Evolutionary conservation across 2,797 vertebrate species (phyloP).

Genomic region (Dicrostonyx torquatus): DNA sequence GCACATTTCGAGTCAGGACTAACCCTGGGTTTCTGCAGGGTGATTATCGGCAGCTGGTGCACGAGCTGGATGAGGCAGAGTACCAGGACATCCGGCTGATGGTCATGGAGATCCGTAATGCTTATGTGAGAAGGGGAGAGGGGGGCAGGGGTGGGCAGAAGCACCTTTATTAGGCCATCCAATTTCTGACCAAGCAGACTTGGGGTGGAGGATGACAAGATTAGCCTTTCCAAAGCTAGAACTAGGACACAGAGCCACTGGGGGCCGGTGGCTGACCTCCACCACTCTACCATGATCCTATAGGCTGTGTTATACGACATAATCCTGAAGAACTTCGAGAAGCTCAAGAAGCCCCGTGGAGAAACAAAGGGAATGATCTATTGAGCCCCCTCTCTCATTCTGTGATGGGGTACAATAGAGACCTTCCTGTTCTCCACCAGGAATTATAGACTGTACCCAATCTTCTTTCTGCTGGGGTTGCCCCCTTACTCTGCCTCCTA

Average conservation of each 20-base stretch:
- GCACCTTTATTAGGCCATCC: conserved; percentile 30
- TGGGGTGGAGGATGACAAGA: conserved; percentile 39
- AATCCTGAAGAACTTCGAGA: conserved; percentile 94
- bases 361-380: conserved; percentile 95
- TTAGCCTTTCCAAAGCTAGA: conserved; percentile 8
- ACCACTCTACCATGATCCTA: not conserved
- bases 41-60: conserved; percentile 93
- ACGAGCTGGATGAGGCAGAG: conserved; percentile 92
- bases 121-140: conserved; percentile 88
- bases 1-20: conserved; percentile 1
- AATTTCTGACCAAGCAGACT: not conserved
- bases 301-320: conserved; percentile 93
- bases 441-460: conserved; percentile 29
- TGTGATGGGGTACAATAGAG: not conserved
- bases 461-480: conserved; percentile 17
- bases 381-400: conserved; percentile 80
- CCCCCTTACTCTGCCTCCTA: conserved; percentile 40
- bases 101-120: conserved; percentile 91
- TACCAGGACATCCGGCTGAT: conserved; percentile 91
- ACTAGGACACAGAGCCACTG: conserved; percentile 1
- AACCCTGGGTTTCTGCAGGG: conserved; percentile 85
- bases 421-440: not conserved
- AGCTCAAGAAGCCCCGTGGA: conserved; percentile 95
- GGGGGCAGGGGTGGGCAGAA: not conserved
- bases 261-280: conserved; percentile 5